Evolutionary conservation across 2,113 vertebrate genomes (phyloP), one percentile per base, ranked within the genome.

Genomic region (Pantherophis guttatus): DNA sequence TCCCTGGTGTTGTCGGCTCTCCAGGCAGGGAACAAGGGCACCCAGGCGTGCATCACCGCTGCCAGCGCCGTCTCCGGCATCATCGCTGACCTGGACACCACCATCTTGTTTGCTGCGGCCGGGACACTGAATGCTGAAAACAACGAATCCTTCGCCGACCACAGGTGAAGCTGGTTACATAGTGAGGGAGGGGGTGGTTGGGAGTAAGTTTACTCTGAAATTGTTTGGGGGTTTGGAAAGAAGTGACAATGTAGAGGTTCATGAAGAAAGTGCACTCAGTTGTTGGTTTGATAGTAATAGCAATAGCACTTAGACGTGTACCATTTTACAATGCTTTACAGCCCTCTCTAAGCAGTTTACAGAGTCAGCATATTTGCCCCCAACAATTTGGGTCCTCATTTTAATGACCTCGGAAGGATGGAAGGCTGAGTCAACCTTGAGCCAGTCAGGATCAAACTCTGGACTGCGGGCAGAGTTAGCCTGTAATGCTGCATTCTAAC

Each of bases 31-130:
- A 99, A 99, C 97, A 99, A 99, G 96, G 99, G 99, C 88, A 99
- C 99, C 0, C 99, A 99, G 96, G 99, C 99, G 33, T 99, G 99
- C 92, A 99, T 99, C 95, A 99, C 99, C 0, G 99, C 99, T 0
- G 99, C 98, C 93, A 98, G 98, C 9, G 99, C 99, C 0, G 99
- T 99, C 90, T 99, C 99, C 0, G 99, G 99, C 81, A 99, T 99
- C 96, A 99, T 99, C 23, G 99, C 99, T 1, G 99, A 99, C 97
- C 98, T 99, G 93, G 99, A 99, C 97, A 99, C 99, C 90, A 99
- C 99, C 92, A 99, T 99, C 97, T 99, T 99, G 99, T 99, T 99
- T 85, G 99, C 99, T 39, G 99, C 99, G 0, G 99, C 99, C 5
- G 99, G 99, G 92, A 99, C 99, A 0, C 98, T 99, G 81, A 99